phyloP scores from a whole-genome alignment of 2,797 vertebrate genomes.

The Eurystomus glaucurus region DNA sequence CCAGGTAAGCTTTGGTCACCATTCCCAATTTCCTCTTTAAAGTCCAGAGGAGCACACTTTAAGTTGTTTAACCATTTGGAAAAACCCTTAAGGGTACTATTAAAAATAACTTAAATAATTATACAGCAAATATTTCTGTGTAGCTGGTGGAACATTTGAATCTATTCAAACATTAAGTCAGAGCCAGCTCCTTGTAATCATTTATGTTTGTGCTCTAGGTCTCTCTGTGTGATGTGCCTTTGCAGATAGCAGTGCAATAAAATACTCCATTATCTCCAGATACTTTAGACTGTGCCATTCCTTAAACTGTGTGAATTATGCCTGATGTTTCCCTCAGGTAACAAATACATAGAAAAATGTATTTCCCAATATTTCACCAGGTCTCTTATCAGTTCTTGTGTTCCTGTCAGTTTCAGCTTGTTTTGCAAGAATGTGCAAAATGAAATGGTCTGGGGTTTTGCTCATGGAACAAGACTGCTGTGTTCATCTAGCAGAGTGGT shows the following conservation, averaged over 20 bases:
- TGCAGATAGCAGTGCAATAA: slow-evolving; percentile 61
- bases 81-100: not conserved
- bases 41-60: not conserved
- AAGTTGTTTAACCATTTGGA: not conserved
- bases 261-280: slow-evolving; percentile 52
- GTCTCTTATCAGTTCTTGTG: not conserved
- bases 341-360: slow-evolving; percentile 14
- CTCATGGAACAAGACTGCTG: not conserved
- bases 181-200: not conserved
- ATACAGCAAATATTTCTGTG: not conserved
- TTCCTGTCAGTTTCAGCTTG: slow-evolving; percentile 25
- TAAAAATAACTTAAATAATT: slow-evolving; percentile 17
- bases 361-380: slow-evolving; percentile 51
- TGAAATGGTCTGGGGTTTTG: not conserved
- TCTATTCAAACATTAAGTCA: slow-evolving; percentile 5
- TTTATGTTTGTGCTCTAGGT: slow-evolving; percentile 29
- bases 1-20: not conserved
- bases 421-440: slow-evolving; percentile 54
- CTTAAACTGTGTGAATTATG: slow-evolving; percentile 9
- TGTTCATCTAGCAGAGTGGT: not conserved
- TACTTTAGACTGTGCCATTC: slow-evolving; percentile 50
- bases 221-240: not conserved
- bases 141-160: not conserved
- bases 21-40: not conserved
- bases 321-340: not conserved